These are phyloP conservation scores for Microcebus ravelobensis DNA, from an alignment of 2,113 vertebrate species.

Conservation along the genomic window DNA sequence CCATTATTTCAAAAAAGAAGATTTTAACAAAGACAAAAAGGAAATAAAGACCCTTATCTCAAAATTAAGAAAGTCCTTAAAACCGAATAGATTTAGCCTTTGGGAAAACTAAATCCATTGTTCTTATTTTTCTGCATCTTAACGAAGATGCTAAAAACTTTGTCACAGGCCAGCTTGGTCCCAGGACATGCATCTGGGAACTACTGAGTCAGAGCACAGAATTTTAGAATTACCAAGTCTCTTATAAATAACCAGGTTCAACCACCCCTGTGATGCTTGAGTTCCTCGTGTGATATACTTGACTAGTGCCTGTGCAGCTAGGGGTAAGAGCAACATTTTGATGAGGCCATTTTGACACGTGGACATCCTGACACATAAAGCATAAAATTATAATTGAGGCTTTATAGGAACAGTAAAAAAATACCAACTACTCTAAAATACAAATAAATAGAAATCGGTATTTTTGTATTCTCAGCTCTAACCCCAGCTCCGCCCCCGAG, in stretches of 20 bases:
- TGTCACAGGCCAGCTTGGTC: neutral
- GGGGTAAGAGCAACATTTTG: neutral
- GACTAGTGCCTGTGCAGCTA: neutral
- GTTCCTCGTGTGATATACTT: neutral
- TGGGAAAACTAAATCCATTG: neutral
- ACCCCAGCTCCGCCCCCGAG: neutral
- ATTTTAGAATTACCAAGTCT: slow-evolving; percentile 26
- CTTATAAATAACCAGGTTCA: slow-evolving; percentile 9
- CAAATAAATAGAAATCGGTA: neutral
- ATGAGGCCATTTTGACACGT: neutral
- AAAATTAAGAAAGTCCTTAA: slow-evolving; percentile 45
- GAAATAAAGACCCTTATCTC: slow-evolving; percentile 21
- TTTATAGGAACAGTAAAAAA: slow-evolving; percentile 21
- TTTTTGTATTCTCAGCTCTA: neutral
- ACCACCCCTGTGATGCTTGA: neutral
- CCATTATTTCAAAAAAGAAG: slow-evolving; percentile 1
- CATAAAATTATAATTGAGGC: neutral
- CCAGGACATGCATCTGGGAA: neutral
- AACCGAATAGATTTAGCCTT: neutral
- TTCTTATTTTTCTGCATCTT: slow-evolving; percentile 31
- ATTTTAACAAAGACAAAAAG: slow-evolving; percentile 5
- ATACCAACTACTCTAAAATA: neutral
- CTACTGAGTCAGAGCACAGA: neutral
- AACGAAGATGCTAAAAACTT: neutral
- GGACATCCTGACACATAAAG: slow-evolving; percentile 50